phyloP scores from a whole-genome alignment of 2,888 invertebrate genomes.

The Melieria crassipennis region DNA sequence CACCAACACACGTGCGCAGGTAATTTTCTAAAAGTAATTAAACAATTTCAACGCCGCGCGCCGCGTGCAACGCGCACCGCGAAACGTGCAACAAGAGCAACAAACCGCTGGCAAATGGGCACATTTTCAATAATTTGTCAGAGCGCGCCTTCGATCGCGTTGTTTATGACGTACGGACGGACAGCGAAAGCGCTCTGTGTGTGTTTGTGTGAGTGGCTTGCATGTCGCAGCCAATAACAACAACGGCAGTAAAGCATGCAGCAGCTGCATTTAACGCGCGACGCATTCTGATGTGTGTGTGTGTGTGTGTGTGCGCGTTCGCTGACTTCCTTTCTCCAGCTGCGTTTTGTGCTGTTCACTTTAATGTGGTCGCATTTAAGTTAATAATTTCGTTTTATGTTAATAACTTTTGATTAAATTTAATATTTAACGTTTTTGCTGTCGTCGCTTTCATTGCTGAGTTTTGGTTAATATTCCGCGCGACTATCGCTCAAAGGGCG shows the following conservation, averaged over 20 bases:
- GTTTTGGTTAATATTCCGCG: neutral
- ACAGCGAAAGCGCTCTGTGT: neutral
- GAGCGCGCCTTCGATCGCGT: no score
- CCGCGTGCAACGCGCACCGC: neutral
- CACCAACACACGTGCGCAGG: neutral
- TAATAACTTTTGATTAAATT: neutral
- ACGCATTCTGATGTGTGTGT: no score
- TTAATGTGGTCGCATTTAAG: no score
- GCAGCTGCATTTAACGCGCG: constrained; percentile 1
- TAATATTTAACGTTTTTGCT: neutral
- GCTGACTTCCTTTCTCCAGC: no score
- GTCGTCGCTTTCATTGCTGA: neutral
- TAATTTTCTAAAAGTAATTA: constrained; percentile 17
- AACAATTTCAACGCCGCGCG: neutral
- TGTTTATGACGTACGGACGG: no score
- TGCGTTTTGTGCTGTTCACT: no score
- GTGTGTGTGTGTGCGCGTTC: no score
- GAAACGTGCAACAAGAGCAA: no score
- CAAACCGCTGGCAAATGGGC: no score
- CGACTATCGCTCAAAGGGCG: neutral
- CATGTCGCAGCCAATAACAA: neutral
- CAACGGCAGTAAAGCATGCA: neutral
- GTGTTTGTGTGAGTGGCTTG: neutral
- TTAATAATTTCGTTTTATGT: neutral
- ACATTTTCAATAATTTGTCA: no score